Evolutionary conservation across 2,888 invertebrate genomes (phyloP).

Genomic region (Diplazon laetatorius): DNA sequence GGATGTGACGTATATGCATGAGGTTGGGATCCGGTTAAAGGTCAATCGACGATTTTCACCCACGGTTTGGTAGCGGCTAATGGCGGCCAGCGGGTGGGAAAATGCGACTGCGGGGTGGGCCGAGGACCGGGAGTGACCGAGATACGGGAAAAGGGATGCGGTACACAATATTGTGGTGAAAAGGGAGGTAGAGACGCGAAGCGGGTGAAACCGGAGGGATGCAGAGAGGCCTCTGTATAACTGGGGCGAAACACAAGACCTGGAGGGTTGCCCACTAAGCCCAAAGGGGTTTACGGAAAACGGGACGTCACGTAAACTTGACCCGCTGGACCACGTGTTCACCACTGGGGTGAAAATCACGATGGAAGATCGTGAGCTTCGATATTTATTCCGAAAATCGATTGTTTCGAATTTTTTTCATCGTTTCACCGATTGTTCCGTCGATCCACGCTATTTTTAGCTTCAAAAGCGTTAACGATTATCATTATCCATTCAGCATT

Average conservation of each 20-base stretch:
- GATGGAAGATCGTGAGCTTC: slow-evolving; percentile 3
- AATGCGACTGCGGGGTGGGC: slow-evolving; percentile 31
- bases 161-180: slow-evolving; percentile 45
- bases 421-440: too few relatives aligned
- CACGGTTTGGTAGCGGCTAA: slow-evolving; percentile 29
- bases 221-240: slow-evolving; percentile 36
- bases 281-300: slow-evolving; percentile 79
- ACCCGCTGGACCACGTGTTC: slow-evolving; percentile 74
- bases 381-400: not conserved
- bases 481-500: too few relatives aligned
- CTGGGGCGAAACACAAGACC: slow-evolving; percentile 74
- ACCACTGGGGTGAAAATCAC: slow-evolving; percentile 24
- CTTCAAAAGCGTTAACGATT: too few relatives aligned
- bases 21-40: slow-evolving; percentile 26
- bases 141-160: slow-evolving; percentile 35
- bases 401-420: too few relatives aligned
- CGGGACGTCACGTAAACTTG: slow-evolving; percentile 79
- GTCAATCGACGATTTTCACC: slow-evolving; percentile 40
- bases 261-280: slow-evolving; percentile 76
- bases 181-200: slow-evolving; percentile 41
- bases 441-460: too few relatives aligned
- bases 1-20: not conserved
- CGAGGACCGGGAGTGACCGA: slow-evolving; percentile 52
- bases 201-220: slow-evolving; percentile 31
- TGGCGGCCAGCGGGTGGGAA: slow-evolving; percentile 53